Evolutionary conservation across 2,113 vertebrate genomes (phyloP), one percentile per base, ranked within the genome.

Genomic region (Cynoglossus semilaevis): DNA sequence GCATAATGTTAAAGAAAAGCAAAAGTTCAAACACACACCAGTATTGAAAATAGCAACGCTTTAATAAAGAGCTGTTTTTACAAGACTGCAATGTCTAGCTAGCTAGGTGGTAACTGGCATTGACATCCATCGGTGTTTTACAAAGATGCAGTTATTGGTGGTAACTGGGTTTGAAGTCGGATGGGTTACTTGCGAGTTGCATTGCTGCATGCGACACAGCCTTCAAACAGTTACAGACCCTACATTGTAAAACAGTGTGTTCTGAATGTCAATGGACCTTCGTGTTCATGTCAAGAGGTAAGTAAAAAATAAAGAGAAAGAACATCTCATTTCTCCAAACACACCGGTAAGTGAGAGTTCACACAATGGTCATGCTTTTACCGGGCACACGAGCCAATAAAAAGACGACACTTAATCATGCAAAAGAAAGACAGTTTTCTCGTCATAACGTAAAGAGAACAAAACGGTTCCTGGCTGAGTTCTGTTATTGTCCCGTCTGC

Each of bases 371-470:
- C 88, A 89, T 89, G 88, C 88, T 83, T 84, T 89, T 86, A 86
- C 83, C 88, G 75, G 84, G 80, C 88, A 85, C 86, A 87, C 88
- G 51, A 87, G 85, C 85, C 83, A 89, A 89, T 87, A 86, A 89
- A 89, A 89, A 88, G 86, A 89, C 88, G 52, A 89, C 88, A 89
- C 73, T 84, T 84, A 89, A 84, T 88, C 88, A 89, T 89, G 88
- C 88, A 89, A 85, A 88, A 72, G 38, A 79, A 82, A 80, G 75
- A 85, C 85, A 58, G 73, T 79, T 77, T 76, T 78, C 78, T 74
- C 83, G 72, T 86, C 67, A 54, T 22, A 77, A 83, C 79, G 67
- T 36, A 74, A 82, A 51, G 76, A 73, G 16, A 59, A 74, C 15
- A 0, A n/a, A 70, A 61, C 3, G 22, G 6, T 56, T 65, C 69